phyloP scores from a whole-genome alignment of 2,113 vertebrate species.

The Seriola aureovittata region DNA sequence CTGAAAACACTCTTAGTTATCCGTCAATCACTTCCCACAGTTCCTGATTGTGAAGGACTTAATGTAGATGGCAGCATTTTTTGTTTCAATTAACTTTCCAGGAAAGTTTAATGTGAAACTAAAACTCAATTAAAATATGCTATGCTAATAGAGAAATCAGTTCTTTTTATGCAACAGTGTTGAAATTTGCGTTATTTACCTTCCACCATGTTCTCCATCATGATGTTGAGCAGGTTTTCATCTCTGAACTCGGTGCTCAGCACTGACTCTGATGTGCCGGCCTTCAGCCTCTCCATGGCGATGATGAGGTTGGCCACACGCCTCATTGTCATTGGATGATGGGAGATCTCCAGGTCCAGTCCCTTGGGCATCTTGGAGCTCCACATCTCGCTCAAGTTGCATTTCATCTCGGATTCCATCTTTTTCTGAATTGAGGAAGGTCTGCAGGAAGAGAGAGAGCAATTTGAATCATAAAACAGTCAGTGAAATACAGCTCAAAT shows the following conservation, averaged over 20 bases:
- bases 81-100: neutral
- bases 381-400: constrained; percentile 4
- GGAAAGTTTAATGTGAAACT: neutral
- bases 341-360: constrained; percentile 61
- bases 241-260: constrained; percentile 67
- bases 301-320: constrained; percentile 71
- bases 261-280: neutral
- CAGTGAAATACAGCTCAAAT: neutral
- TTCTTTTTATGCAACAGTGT: too few species aligned
- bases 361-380: constrained; percentile 50
- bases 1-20: too few species aligned
- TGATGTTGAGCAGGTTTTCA: constrained; percentile 65
- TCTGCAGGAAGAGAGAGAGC: constrained; percentile 28
- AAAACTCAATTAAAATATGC: neutral
- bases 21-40: too few species aligned
- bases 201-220: constrained; percentile 74
- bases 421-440: constrained; percentile 12
- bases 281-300: constrained; percentile 69
- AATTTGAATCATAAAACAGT: neutral
- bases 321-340: constrained; percentile 66
- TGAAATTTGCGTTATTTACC: constrained; percentile 51
- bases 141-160: neutral
- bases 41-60: neutral
- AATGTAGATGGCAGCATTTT: neutral
- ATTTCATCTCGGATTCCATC: constrained; percentile 59